Base-by-base conservation (phyloP, 1,140 invertebrate genomes). In the Pemphigus obesinymphae region DNA sequence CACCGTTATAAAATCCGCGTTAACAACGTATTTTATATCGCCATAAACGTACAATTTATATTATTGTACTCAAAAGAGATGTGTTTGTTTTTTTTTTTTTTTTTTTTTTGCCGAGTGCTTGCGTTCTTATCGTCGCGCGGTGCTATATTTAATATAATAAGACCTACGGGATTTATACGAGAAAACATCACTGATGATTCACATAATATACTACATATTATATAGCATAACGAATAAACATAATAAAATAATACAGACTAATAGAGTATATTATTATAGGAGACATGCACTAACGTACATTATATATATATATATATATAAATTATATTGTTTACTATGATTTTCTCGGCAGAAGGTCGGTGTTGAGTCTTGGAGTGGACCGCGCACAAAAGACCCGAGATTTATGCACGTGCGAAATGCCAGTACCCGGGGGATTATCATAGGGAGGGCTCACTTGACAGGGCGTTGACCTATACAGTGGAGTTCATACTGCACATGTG, bases 391-490 rank as follows among this genome's bases (percentile, higher is more conserved):
- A n/a, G 37, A 43, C 26, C n/a, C 37, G 3, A n/a, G 37, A 70
- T 70, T 70, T 70, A 40, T 40, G 34, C 26, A n/a, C n/a, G 34
- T 6, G 66, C 20, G 37, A 70, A 70, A 70, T 26, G n/a, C 66
- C 3, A 15, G 66, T 68, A n/a, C 37, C 66, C 13, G n/a, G 5
- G 34, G 66, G n/a, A 61, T 37, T 37, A 37, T 23, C n/a, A 5
- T n/a, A n/a, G 66, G 34, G 66, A 23, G 66, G 17, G 20, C 66
- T 43, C n/a, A 76, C 43, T 53, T 20, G 73, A 55, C 50, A 31
- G 73, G 73, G 55, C 73, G 31, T 76, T 76, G 13, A 76, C 73
- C 73, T 76, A 55, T 17, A 48, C 37, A 8, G 37, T 40, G 3
- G 37, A n/a, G n/a, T n/a, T n/a, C n/a, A n/a, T n/a, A n/a, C n/a